Percentiles rank a stretch among this genome's conserved stretches.
phyloP scores from a whole-genome alignment of 2,113 vertebrate genomes.

The Cephalopterus ornatus region DNA sequence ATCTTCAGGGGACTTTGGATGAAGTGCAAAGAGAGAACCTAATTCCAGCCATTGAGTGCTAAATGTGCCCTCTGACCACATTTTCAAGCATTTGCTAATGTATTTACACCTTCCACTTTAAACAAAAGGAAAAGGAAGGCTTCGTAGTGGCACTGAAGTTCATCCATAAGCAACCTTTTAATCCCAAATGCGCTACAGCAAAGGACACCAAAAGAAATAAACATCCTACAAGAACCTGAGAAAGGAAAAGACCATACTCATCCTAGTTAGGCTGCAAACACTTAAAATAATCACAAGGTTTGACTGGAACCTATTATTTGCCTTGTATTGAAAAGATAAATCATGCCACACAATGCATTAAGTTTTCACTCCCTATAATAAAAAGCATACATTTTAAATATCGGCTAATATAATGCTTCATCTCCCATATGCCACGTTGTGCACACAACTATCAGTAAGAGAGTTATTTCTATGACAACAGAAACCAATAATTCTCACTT shows the following conservation, averaged over 20 bases:
- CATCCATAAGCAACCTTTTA: not conserved
- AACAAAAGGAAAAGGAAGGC: not conserved
- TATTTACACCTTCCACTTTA: not conserved
- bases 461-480: conserved; percentile 4
- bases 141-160: not conserved
- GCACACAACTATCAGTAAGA: not conserved
- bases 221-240: not conserved
- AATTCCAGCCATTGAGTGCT: not conserved
- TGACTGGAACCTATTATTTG: not conserved
- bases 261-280: not conserved
- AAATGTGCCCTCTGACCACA: not conserved
- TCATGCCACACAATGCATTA: not conserved
- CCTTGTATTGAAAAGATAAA: conserved; percentile 10
- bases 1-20: not conserved
- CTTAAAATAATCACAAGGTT: not conserved
- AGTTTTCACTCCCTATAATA: not conserved
- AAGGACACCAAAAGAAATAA: not conserved
- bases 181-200: not conserved
- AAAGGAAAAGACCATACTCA: not conserved
- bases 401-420: not conserved
- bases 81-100: not conserved
- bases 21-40: not conserved
- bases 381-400: not conserved
- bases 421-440: not conserved
- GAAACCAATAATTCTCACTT: not conserved